Conservation (phyloP, 2,113 vertebrate genomes). For the Antennarius striatus region DNA sequence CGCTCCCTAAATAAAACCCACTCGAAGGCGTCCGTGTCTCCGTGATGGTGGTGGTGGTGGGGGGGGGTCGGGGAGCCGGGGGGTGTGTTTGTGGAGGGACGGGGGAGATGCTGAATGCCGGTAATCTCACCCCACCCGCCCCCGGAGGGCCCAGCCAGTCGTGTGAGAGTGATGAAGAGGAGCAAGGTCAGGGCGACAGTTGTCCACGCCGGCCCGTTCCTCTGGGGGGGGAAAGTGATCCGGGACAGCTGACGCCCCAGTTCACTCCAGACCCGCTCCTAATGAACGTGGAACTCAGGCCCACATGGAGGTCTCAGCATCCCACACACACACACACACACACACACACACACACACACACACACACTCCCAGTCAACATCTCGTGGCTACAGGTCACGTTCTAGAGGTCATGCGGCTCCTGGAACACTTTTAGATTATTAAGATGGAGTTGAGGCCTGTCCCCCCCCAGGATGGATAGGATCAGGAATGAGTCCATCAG, state of each 20-base stretch:
- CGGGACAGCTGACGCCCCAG: slow-evolving; percentile 68
- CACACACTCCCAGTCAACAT: slow-evolving; percentile 22
- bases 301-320: slow-evolving; percentile 62
- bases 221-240: slow-evolving; percentile 80
- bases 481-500: too few species aligned
- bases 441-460: background rate
- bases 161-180: slow-evolving; percentile 57
- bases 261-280: slow-evolving; percentile 52
- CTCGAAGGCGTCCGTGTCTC: slow-evolving; percentile 11
- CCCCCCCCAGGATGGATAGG: too few species aligned
- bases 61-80: slow-evolving; percentile 15
- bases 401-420: slow-evolving; percentile 37
- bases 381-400: slow-evolving; percentile 33
- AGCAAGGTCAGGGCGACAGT: slow-evolving; percentile 77
- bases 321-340: slow-evolving; percentile 15
- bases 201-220: slow-evolving; percentile 69
- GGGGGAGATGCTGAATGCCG: slow-evolving; percentile 42
- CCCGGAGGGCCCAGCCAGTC: slow-evolving; percentile 40
- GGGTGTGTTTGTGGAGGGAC: slow-evolving; percentile 48
- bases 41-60: too few species aligned
- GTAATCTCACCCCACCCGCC: slow-evolving; percentile 53
- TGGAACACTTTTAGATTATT: slow-evolving; percentile 44
- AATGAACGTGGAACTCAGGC: slow-evolving; percentile 68
- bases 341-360: background rate
- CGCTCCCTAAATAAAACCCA: slow-evolving; percentile 24